phyloP scores from a whole-genome alignment of 1,140 invertebrate genomes.

The Lepidotrigona ventralis region DNA sequence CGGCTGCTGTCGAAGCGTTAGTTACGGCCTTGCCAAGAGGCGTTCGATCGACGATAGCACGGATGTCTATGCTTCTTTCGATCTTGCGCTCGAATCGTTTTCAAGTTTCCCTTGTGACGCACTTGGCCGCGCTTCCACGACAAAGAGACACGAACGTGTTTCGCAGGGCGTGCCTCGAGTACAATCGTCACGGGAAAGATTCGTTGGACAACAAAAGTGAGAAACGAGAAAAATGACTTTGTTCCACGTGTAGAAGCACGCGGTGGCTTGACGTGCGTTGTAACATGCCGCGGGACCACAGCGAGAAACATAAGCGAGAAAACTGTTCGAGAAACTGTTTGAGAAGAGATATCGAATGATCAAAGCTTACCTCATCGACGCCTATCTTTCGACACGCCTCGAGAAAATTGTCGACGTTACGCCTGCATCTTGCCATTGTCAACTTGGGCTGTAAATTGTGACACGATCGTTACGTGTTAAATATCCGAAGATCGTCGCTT shows the following conservation, averaged over 20 bases:
- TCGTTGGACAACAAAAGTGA: background rate
- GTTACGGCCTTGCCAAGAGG: conserved; percentile 38
- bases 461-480: background rate
- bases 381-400: conserved; percentile 96
- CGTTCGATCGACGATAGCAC: conserved; percentile 31
- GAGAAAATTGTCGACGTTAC: conserved; percentile 97
- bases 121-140: background rate
- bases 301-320: conserved; percentile 58
- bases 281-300: conserved; percentile 38
- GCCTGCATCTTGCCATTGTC: conserved; percentile 94
- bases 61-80: background rate
- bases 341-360: background rate
- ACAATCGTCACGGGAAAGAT: background rate
- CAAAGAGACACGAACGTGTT: background rate
- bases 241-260: background rate
- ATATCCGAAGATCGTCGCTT: background rate
- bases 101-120: background rate
- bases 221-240: background rate
- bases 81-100: background rate
- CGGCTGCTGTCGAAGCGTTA: conserved; percentile 54
- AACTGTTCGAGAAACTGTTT: conserved; percentile 12
- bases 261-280: background rate
- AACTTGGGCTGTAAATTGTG: conserved; percentile 90
- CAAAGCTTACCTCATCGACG: conserved; percentile 92
- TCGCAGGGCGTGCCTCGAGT: background rate